Evolutionary conservation across 2,888 invertebrate genomes (phyloP).

Genomic region (Eupithecia exiguata): DNA sequence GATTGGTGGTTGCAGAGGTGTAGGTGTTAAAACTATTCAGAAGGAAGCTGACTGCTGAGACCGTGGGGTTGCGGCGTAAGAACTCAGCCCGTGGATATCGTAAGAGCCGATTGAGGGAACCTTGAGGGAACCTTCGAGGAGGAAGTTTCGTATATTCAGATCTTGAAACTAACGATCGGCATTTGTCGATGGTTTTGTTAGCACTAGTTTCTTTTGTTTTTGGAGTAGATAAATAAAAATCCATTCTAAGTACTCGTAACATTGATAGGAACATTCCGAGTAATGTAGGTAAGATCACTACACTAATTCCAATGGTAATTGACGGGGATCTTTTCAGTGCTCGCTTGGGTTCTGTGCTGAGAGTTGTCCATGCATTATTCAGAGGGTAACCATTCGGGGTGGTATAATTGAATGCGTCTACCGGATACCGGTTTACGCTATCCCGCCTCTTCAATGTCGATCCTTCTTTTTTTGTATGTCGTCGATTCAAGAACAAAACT

Average conservation of each 20-base stretch:
- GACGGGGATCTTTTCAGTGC: not conserved
- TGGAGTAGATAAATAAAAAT: not conserved
- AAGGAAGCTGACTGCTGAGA: too few species aligned
- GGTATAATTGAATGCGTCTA: slow-evolving; percentile 30
- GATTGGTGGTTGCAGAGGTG: too few species aligned
- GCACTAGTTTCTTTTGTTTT: not conserved
- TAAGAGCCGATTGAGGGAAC: too few species aligned
- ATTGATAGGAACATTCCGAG: not conserved
- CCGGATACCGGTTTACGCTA: slow-evolving; percentile 4
- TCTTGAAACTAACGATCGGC: too few species aligned
- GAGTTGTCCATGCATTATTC: slow-evolving; percentile 30
- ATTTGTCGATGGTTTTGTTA: not conserved
- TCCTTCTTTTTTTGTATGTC: not conserved
- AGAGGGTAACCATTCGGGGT: slow-evolving; percentile 29
- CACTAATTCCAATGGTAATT: slow-evolving; percentile 5
- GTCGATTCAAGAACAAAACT: not conserved
- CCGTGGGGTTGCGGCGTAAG: too few species aligned
- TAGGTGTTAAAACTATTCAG: too few species aligned
- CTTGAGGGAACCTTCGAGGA: too few species aligned
- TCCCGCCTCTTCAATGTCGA: slow-evolving; percentile 26
- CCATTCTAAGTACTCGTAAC: not conserved
- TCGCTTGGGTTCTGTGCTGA: slow-evolving; percentile 7
- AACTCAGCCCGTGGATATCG: too few species aligned
- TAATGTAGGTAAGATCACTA: not conserved
- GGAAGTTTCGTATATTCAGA: too few species aligned